These are phyloP conservation scores for Hydrolagus affinis DNA, from an alignment of 2,113 vertebrate genomes.

Conservation along the genomic window DNA sequence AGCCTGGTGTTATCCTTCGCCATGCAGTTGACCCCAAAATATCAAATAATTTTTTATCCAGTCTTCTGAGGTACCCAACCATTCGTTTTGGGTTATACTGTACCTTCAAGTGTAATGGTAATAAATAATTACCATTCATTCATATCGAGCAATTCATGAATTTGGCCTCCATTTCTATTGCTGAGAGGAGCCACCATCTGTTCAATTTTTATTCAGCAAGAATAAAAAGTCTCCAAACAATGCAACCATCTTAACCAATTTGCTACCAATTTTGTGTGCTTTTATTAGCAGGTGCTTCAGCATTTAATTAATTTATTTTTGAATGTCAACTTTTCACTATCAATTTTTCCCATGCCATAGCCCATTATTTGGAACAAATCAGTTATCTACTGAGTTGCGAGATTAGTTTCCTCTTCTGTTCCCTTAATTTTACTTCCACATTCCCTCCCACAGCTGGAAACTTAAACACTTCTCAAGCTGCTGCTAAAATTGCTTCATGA, in stretches of 20 bases:
- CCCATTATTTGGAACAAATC: background rate
- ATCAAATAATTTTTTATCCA: too few relatives aligned
- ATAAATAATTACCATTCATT: conserved; percentile 38
- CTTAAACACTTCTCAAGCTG: background rate
- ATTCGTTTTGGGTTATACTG: conserved; percentile 17
- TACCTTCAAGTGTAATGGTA: conserved; percentile 34
- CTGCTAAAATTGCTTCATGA: background rate
- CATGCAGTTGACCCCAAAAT: too few relatives aligned
- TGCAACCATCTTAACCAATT: conserved; percentile 26
- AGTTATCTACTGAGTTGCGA: background rate
- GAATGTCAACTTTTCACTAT: background rate
- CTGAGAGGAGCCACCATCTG: conserved; percentile 40
- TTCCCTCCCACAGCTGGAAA: background rate
- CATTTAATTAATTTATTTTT: background rate
- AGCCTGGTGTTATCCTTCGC: too few relatives aligned
- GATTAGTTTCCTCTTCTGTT: background rate
- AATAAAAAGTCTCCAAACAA: conserved; percentile 36
- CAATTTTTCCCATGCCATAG: background rate
- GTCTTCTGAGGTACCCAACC: too few relatives aligned
- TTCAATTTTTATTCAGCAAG: conserved; percentile 37
- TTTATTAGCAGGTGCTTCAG: background rate
- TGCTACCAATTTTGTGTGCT: conserved; percentile 33
- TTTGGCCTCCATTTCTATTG: conserved; percentile 36
- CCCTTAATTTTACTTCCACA: background rate
- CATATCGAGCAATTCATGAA: conserved; percentile 38